phyloP scores from a whole-genome alignment of 1,140 invertebrate species.

The Zophobas morio region DNA sequence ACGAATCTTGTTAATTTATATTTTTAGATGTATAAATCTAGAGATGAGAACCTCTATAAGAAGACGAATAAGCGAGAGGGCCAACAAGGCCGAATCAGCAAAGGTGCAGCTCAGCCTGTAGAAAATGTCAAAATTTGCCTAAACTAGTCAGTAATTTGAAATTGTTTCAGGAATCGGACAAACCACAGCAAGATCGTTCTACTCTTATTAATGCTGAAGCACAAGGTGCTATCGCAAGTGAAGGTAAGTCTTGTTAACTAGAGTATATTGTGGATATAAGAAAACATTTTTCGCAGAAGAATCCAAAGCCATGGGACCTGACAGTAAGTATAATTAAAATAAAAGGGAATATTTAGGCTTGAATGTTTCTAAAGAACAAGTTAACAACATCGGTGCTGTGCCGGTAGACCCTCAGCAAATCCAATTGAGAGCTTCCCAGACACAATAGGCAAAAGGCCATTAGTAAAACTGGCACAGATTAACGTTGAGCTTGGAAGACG shows the following conservation, averaged over 20 bases:
- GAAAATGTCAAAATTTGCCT: background rate
- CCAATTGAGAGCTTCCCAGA: too few species aligned
- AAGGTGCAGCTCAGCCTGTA: background rate
- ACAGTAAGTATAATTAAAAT: background rate
- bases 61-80: slow-evolving; percentile 5
- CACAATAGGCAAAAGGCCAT: too few species aligned
- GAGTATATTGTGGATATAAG: background rate
- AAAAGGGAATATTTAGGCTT: background rate
- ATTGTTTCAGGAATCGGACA: background rate
- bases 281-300: background rate
- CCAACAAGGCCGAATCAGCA: background rate
- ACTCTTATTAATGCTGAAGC: background rate
- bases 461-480: too few species aligned
- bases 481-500: too few species aligned
- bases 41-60: background rate
- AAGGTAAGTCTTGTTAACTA: background rate
- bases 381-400: too few species aligned
- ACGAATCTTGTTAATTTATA: background rate
- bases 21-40: slow-evolving; percentile 42
- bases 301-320: background rate
- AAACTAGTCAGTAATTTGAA: background rate
- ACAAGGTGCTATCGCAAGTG: background rate
- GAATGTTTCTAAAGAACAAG: too few species aligned
- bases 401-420: too few species aligned
- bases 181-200: background rate